Evolutionary conservation across 2,797 vertebrate genomes (phyloP).

Genomic region (Karalla daura): DNA sequence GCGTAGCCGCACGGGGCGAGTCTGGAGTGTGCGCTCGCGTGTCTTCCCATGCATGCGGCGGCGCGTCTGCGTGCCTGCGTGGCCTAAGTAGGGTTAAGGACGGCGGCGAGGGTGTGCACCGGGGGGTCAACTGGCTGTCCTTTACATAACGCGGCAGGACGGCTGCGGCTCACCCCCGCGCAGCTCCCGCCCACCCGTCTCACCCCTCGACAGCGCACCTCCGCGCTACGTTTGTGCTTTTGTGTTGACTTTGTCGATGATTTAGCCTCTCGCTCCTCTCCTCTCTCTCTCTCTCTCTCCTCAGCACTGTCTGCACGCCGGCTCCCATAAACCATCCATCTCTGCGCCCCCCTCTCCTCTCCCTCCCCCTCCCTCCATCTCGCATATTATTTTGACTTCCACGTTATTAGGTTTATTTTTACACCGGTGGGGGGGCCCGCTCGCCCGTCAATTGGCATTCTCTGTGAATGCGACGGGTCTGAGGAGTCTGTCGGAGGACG

Average conservation of each 20-base stretch:
- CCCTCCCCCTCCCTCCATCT: neutral
- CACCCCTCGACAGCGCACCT: constrained; percentile 36
- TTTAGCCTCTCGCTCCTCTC: constrained; percentile 24
- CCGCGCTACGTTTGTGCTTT: constrained; percentile 8
- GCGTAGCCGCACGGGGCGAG: constrained; percentile 3
- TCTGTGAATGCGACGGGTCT: constrained; percentile 35
- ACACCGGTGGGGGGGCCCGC: neutral
- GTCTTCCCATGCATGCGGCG: constrained; percentile 21
- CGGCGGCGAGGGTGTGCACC: constrained; percentile 37
- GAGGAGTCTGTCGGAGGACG: constrained; percentile 21
- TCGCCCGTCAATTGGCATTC: constrained; percentile 41
- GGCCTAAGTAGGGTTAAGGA: constrained; percentile 67
- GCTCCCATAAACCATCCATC: constrained; percentile 19
- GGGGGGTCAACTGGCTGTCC: constrained; percentile 50
- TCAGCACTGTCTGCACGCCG: constrained; percentile 14
- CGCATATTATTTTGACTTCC: constrained; percentile 37
- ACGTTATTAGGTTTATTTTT: constrained; percentile 43
- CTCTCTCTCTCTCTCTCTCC: constrained; percentile 31
- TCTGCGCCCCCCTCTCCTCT: neutral
- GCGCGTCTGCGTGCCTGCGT: constrained; percentile 25
- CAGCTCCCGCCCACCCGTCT: constrained; percentile 38
- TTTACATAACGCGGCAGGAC: constrained; percentile 57
- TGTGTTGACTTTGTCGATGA: constrained; percentile 33
- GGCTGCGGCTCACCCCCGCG: constrained; percentile 36
- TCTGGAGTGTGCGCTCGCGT: neutral